Base-by-base conservation (phyloP, 2,888 invertebrate genomes). In the Campaea margaritaria region DNA sequence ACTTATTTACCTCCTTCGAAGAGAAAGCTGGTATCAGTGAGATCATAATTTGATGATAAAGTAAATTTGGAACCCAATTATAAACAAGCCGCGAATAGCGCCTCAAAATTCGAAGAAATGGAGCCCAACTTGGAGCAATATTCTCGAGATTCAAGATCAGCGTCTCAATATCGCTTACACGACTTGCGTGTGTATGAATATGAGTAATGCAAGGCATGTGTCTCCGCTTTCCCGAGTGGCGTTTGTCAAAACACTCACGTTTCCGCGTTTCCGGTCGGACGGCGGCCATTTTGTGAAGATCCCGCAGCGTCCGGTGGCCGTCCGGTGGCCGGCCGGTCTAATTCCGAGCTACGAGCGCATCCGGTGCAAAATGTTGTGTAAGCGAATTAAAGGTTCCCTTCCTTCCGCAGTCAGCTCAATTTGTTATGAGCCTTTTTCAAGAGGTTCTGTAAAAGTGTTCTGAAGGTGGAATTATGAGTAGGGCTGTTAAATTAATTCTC, bases 231-330 rank as follows among this genome's bases (percentile, higher is more conserved):
- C 82, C 84, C 85, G 81, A 75, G 73, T 75, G 78, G 79, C 83
- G 85, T 87, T 90, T 90, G 89, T 91, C 90, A 92, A 88, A 90
- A 87, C 88, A 85, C 81, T 89, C 92, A 91, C 92, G 92, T 91
- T 87, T 85, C 85, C 81, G 79, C 79, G 74, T 78, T 86, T 90
- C 91, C 90, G 87, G 81, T n/a, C 58, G 53, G 48, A 50, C 62
- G 78, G 76, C 86, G 82, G 91, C 91, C 68, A 68, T 68, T 68
- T 68, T 68, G 66, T 66, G 62, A 68, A 64, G 68, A 68, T 66
- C 55, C 67, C 66, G 61, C 66, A 66, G 68, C 91, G 87, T 84
- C 88, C 87, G 85, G 81, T 74, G 14, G 45, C 48, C 50, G 53
- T 57, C 53, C 57, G 76, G 75, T 83, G 80, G 87, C 73, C 71